These are phyloP conservation scores for Argyra leucocephala DNA, from an alignment of 2,888 invertebrate genomes.

Conservation along the genomic window DNA sequence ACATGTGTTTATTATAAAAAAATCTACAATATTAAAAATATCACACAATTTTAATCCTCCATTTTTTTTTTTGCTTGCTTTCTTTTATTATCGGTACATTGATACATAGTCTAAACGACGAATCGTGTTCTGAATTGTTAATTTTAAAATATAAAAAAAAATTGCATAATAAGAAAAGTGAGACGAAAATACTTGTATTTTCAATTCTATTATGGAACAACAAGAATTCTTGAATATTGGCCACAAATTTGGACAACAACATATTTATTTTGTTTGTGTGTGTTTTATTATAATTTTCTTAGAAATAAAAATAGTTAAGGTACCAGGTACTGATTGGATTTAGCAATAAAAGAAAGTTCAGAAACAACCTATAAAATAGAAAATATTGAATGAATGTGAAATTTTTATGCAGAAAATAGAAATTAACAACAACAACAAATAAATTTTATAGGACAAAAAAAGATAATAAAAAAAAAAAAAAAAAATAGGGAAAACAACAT, in stretches of 20 bases:
- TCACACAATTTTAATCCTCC: too few relatives aligned
- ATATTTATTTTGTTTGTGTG: too few relatives aligned
- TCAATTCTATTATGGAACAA: background rate
- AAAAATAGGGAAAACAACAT: too few relatives aligned
- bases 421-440: too few relatives aligned
- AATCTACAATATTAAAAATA: too few relatives aligned
- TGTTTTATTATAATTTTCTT: too few relatives aligned
- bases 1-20: too few relatives aligned
- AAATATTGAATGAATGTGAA: background rate
- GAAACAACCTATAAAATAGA: background rate
- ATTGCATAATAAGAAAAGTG: background rate
- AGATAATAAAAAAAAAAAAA: too few relatives aligned
- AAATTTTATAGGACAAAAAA: too few relatives aligned
- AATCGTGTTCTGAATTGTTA: background rate
- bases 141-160: background rate
- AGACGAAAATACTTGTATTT: background rate
- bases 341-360: background rate
- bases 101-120: background rate
- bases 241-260: background rate
- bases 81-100: background rate
- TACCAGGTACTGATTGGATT: background rate
- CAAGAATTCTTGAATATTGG: background rate
- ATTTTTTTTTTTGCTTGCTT: background rate
- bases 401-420: too few relatives aligned
- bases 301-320: conserved; percentile 1